phyloP scores from a whole-genome alignment of 2,113 vertebrate species.

The Nothocercus julius region DNA sequence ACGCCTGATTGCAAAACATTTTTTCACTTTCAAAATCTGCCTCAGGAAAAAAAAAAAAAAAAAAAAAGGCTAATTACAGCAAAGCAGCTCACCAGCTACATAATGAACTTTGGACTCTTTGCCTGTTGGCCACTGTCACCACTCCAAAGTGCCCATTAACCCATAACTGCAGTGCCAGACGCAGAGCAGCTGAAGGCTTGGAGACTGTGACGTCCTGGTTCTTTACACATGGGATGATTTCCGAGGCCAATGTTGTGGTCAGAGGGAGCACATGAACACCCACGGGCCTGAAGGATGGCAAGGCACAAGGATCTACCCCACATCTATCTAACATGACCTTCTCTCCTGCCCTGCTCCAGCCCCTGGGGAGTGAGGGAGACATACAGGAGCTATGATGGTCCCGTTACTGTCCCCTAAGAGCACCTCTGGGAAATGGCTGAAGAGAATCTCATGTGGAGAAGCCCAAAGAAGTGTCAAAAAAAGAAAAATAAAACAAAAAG shows the following conservation, averaged over 20 bases:
- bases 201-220: background rate
- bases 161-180: background rate
- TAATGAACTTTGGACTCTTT: constrained; percentile 29
- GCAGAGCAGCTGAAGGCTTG: background rate
- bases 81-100: constrained; percentile 7
- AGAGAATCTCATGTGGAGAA: background rate
- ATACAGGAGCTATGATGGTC: background rate
- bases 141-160: background rate
- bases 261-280: background rate
- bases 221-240: background rate
- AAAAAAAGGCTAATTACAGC: constrained; percentile 12
- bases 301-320: background rate
- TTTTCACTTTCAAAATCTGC: constrained; percentile 27
- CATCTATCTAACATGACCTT: background rate
- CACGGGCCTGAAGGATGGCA: background rate
- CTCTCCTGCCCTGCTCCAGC: background rate
- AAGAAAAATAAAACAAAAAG: background rate
- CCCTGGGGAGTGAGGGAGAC: background rate
- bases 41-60: background rate
- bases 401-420: background rate
- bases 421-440: background rate
- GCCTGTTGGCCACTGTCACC: constrained; percentile 25
- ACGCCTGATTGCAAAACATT: background rate
- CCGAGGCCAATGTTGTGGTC: background rate
- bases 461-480: background rate